These are phyloP conservation scores for Hydraecia micacea DNA, from an alignment of 2,888 invertebrate genomes.

Conservation along the genomic window DNA sequence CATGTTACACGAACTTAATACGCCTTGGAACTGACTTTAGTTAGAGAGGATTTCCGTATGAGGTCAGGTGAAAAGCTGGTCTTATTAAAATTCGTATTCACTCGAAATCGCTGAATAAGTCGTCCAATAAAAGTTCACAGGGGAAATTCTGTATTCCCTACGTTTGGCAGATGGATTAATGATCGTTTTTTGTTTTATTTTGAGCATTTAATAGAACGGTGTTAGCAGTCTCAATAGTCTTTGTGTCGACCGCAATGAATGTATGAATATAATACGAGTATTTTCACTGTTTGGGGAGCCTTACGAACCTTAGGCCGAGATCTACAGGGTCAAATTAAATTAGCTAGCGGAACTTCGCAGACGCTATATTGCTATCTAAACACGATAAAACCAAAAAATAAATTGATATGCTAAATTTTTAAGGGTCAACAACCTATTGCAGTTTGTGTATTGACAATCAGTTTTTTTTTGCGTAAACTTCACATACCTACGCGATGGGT, in stretches of 20 bases:
- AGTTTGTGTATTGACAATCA: too few relatives aligned
- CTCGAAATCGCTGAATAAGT: constrained; percentile 11
- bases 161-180: neutral
- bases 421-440: too few relatives aligned
- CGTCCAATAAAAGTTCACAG: neutral
- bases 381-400: too few relatives aligned
- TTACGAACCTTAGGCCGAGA: neutral
- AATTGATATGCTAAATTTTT: too few relatives aligned
- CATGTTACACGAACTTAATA: constrained; percentile 29
- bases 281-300: neutral
- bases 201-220: neutral
- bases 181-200: neutral
- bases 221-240: neutral
- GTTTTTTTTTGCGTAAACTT: too few relatives aligned
- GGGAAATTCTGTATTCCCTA: neutral
- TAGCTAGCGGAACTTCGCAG: too few relatives aligned
- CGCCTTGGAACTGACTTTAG: constrained; percentile 34
- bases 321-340: neutral
- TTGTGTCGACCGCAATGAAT: neutral
- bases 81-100: constrained; percentile 21
- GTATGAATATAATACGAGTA: neutral
- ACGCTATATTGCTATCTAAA: too few relatives aligned
- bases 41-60: constrained; percentile 25
- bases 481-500: too few relatives aligned
- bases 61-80: constrained; percentile 9